These are phyloP conservation scores for Pteropus alecto DNA, from an alignment of 2,113 vertebrate species.

Conservation along the genomic window DNA sequence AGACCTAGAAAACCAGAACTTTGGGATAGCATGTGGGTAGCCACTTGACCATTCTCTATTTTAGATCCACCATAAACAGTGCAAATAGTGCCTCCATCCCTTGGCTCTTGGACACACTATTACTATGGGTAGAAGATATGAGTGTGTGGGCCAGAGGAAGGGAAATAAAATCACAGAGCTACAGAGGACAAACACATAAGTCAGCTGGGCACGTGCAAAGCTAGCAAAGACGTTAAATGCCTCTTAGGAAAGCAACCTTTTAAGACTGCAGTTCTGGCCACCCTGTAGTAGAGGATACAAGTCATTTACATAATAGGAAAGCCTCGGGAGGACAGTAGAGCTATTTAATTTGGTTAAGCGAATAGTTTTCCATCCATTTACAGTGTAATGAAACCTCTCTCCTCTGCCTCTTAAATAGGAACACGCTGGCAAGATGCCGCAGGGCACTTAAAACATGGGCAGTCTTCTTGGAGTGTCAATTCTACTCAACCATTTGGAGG, in stretches of 20 bases:
- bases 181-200: neutral
- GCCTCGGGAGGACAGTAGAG: neutral
- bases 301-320: constrained; percentile 35
- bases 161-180: neutral
- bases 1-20: neutral
- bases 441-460: neutral
- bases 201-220: neutral
- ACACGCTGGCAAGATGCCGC: neutral
- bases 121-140: neutral
- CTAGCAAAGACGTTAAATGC: neutral
- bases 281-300: neutral
- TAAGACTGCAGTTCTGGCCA: neutral
- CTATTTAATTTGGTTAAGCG: constrained; percentile 45
- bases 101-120: rapidly evolving
- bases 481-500: neutral
- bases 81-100: neutral
- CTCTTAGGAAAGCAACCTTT: constrained; percentile 20
- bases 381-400: neutral
- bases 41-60: neutral
- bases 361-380: constrained; percentile 44
- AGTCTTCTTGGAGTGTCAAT: neutral
- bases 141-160: neutral
- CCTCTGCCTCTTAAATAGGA: neutral
- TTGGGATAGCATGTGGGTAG: neutral
- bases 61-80: neutral